phyloP scores from a whole-genome alignment of 1,140 invertebrate species.

The Eciton burchellii region DNA sequence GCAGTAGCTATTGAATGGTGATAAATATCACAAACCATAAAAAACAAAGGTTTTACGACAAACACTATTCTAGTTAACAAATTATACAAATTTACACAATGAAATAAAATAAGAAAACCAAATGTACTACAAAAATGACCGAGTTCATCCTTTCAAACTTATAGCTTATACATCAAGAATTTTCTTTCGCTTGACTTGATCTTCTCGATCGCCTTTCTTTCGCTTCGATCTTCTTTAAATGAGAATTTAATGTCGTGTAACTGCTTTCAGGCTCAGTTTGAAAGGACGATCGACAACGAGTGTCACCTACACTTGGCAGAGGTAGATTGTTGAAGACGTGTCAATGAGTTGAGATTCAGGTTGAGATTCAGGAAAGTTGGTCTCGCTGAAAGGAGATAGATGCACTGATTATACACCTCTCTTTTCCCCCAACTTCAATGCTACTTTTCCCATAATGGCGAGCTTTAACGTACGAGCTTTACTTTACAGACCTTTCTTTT shows the following conservation, averaged over 20 bases:
- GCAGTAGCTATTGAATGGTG: slow-evolving; percentile 12
- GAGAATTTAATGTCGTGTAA: not conserved
- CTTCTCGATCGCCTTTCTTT: not conserved
- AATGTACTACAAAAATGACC: slow-evolving; percentile 63
- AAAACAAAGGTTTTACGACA: not conserved
- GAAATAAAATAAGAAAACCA: slow-evolving; percentile 30
- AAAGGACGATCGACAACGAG: slow-evolving; percentile 75
- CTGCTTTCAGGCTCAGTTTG: slow-evolving; percentile 74
- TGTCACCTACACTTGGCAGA: slow-evolving; percentile 86
- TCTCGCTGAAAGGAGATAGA: slow-evolving; percentile 93
- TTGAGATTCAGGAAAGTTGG: slow-evolving; percentile 98
- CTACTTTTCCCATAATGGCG: slow-evolving; percentile 67
- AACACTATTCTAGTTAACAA: slow-evolving; percentile 12
- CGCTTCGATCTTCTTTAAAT: too few relatives aligned
- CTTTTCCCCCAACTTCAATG: slow-evolving; percentile 56
- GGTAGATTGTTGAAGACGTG: slow-evolving; percentile 93
- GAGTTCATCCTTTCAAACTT: slow-evolving; percentile 67
- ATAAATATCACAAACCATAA: slow-evolving; percentile 26
- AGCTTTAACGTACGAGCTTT: slow-evolving; percentile 64
- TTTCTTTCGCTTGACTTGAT: not conserved
- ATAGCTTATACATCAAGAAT: not conserved
- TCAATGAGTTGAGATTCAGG: slow-evolving; percentile 95
- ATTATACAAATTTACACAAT: slow-evolving; percentile 6
- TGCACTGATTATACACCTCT: slow-evolving; percentile 76
- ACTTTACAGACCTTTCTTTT: slow-evolving; percentile 55